Base-by-base conservation (phyloP, 2,888 invertebrate genomes). In the Rutpela maculata region DNA sequence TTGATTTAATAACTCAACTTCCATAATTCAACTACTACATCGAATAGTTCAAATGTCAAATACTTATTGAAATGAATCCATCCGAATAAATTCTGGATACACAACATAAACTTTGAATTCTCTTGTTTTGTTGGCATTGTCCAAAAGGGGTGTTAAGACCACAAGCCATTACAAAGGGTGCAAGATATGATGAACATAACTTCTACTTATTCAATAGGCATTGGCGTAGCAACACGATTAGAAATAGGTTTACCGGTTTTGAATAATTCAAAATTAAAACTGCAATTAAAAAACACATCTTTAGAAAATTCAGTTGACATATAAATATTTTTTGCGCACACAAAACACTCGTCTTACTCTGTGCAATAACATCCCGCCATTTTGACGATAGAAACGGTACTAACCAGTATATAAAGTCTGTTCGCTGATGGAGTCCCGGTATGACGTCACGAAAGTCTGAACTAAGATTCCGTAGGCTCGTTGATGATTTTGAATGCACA, bases 61-160 rank as follows among this genome's bases (percentile, higher is more conserved):
- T 79, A 79, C 66, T 78, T 68, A 82, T 83, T 83, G 78, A 80
- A 74, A 76, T 68, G 63, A 79, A 83, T 78, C 80, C 81, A 83
- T 65, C 80, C 84, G 80, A 69, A 83, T 84, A 84, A 84, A 83
- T 79, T 79, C 74, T 75, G 75, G 85, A 85, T 83, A 73, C 84
- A 84, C 83, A 83, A 84, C 85, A 85, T 85, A 85, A 85, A 85
- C 84, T 84, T 83, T 77, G 79, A 76, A 84, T 85, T 85, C 78
- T 81, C 66, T 72, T 73, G 77, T 80, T 81, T 82, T 81, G 80
- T 82, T 78, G 76, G 73, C 78, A 80, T 75, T 81, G 75, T 79
- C 76, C 73, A 75, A 77, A 82, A 84, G 81, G 83, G 83, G 84
- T 84, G 84, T 83, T 82, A 82, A 84, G 78, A 80, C 82, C 82